A percentile compares a stretch with the other conserved stretches of the same genome.
Conservation (phyloP, 92 coral and sea anemone species). For the Micromussa lordhowensis region DNA sequence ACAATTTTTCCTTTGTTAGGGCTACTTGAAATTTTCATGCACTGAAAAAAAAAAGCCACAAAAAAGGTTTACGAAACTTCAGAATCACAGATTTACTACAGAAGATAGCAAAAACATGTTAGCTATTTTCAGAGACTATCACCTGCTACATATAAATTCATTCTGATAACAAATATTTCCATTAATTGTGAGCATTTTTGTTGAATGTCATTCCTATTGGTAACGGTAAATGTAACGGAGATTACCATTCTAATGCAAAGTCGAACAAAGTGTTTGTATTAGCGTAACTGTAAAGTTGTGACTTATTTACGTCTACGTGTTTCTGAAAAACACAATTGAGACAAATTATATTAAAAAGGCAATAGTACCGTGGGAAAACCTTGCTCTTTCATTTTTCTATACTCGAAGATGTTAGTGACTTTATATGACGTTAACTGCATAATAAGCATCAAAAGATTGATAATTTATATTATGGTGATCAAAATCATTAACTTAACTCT, state of each 20-base stretch:
- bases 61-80: conserved; percentile 17
- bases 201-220: too few species aligned
- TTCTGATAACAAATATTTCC: background rate
- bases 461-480: too few species aligned
- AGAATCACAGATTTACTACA: background rate
- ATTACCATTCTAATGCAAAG: background rate
- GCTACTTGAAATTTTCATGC: conserved; percentile 8
- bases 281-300: background rate
- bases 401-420: too few species aligned
- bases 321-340: too few species aligned
- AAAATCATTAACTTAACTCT: too few species aligned
- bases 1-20: conserved; percentile 4
- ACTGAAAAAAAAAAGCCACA: background rate
- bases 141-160: conserved; percentile 7
- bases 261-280: background rate
- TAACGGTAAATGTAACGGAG: conserved; percentile 10
- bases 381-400: too few species aligned
- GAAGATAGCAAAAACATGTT: conserved; percentile 15
- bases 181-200: background rate
- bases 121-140: background rate
- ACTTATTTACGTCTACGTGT: background rate
- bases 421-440: too few species aligned
- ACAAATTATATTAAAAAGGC: too few species aligned
- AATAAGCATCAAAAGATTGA: too few species aligned
- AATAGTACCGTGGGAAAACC: too few species aligned